These are phyloP conservation scores for Cnemophilus loriae DNA, from an alignment of 2,113 vertebrate genomes.

Conservation along the genomic window DNA sequence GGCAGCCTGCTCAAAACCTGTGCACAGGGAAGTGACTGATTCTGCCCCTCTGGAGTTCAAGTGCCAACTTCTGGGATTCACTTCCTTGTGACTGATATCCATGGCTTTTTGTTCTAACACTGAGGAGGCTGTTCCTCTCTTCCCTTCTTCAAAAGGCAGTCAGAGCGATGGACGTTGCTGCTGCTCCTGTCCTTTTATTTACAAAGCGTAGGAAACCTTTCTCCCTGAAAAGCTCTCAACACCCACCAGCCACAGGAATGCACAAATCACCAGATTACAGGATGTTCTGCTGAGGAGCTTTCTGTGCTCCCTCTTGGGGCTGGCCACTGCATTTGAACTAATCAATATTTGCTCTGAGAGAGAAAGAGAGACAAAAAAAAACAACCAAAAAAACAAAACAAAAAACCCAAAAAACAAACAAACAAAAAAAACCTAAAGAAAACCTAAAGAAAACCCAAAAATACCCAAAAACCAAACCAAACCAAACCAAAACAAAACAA, in stretches of 20 bases:
- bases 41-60: neutral
- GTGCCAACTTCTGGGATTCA: neutral
- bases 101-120: neutral
- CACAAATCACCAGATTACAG: neutral
- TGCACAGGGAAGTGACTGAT: neutral
- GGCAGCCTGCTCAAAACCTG: neutral
- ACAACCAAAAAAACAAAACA: fast-evolving
- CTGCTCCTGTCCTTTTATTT: neutral
- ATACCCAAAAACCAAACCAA: no score
- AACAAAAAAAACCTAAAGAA: neutral
- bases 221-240: neutral
- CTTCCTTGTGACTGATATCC: neutral
- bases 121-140: neutral
- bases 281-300: neutral
- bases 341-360: neutral
- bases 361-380: fast-evolving
- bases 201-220: neutral
- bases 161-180: neutral
- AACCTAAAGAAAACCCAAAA: no score
- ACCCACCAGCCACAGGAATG: neutral
- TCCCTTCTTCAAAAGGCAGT: neutral
- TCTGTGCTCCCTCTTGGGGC: neutral
- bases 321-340: neutral
- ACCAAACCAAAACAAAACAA: no score
- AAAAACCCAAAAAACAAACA: no score